phyloP scores from a whole-genome alignment of 2,113 vertebrate genomes.

The Phaethon lepturus region DNA sequence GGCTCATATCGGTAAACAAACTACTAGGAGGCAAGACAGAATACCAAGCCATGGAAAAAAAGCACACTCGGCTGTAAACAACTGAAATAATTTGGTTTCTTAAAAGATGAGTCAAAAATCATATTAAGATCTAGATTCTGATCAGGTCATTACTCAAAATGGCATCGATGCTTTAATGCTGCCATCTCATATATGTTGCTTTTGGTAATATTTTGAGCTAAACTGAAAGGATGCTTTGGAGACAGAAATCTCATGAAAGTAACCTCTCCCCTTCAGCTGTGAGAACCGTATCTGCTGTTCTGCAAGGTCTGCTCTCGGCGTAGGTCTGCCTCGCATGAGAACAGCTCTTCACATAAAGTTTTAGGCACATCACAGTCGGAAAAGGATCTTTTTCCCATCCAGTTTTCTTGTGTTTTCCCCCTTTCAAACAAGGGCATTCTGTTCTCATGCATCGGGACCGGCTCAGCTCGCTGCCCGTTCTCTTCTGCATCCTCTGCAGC shows the following conservation, averaged over 20 bases:
- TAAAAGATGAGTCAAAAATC: conserved; percentile 3
- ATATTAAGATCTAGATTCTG: conserved; percentile 1
- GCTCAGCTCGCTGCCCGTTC: background rate
- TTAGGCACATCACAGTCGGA: background rate
- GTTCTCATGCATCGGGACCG: background rate
- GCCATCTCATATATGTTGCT: background rate
- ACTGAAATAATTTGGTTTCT: conserved; percentile 3
- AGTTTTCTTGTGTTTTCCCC: background rate
- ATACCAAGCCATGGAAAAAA: background rate
- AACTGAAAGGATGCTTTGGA: background rate
- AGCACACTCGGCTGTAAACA: conserved; percentile 1
- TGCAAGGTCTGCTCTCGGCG: background rate
- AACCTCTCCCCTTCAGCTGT: background rate
- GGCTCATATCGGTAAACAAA: conserved; percentile 16
- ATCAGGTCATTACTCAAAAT: background rate
- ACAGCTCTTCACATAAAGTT: background rate
- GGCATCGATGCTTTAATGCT: background rate
- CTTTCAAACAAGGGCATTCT: background rate
- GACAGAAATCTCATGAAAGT: background rate
- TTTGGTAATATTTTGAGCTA: background rate
- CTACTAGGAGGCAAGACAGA: background rate
- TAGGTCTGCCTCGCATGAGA: background rate
- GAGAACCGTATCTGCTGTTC: background rate
- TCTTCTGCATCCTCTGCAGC: background rate
- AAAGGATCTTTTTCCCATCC: background rate